These are phyloP conservation scores for Eurypyga helias DNA, from an alignment of 2,113 vertebrate species.

Conservation along the genomic window DNA sequence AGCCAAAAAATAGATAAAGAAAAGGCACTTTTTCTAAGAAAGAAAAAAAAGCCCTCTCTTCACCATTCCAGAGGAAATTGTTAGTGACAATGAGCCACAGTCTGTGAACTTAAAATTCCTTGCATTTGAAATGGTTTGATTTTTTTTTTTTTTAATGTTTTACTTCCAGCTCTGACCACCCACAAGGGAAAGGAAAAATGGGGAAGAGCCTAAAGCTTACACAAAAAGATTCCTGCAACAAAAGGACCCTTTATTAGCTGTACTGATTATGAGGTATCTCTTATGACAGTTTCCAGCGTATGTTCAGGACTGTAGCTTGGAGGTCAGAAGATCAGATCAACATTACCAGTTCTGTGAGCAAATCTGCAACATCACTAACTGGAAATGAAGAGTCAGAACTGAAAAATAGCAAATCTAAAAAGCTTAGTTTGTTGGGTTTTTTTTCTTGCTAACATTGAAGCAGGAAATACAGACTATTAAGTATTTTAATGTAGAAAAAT, in stretches of 20 bases:
- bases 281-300: neutral
- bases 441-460: neutral
- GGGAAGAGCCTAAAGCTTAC: neutral
- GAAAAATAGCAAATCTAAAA: neutral
- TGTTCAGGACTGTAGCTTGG: neutral
- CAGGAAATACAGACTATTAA: neutral
- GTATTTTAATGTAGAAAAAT: neutral
- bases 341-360: neutral
- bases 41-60: neutral
- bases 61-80: conserved; percentile 42
- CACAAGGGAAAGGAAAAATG: neutral
- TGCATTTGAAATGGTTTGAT: conserved; percentile 36
- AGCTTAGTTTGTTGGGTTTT: neutral
- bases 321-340: neutral
- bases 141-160: neutral
- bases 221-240: neutral
- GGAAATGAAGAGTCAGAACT: neutral
- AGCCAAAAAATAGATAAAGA: neutral
- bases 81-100: conserved; percentile 30
- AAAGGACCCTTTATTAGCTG: neutral
- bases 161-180: conserved; percentile 40
- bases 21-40: neutral
- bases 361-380: neutral
- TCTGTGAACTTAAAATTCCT: conserved; percentile 49
- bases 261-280: neutral